Percentiles rank a stretch among this genome's conserved stretches.
phyloP scores from a whole-genome alignment of 2,888 invertebrate genomes.

The Diabrotica balteata region DNA sequence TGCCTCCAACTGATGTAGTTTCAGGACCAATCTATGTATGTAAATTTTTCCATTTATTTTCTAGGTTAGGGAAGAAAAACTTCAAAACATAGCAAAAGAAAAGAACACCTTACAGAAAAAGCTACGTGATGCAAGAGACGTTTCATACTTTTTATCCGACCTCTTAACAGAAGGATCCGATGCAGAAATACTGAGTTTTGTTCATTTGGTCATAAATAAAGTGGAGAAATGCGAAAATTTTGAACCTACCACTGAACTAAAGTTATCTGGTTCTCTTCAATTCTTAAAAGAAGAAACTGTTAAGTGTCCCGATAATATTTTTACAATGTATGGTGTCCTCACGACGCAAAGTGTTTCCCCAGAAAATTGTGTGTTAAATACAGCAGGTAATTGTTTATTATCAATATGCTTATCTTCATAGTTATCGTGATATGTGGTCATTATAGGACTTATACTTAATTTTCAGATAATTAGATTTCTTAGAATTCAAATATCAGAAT shows the following conservation, averaged over 20 bases:
- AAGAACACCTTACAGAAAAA: slow-evolving; percentile 63
- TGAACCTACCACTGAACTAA: slow-evolving; percentile 59
- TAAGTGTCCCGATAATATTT: slow-evolving; percentile 56
- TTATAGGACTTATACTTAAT: too few relatives aligned
- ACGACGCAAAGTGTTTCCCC: slow-evolving; percentile 72
- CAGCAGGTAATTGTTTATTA: slow-evolving; percentile 60
- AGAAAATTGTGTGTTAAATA: slow-evolving; percentile 65
- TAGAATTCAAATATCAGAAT: too few relatives aligned
- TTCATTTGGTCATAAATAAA: slow-evolving; percentile 70
- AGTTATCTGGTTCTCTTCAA: slow-evolving; percentile 62
- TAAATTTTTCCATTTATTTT: too few relatives aligned
- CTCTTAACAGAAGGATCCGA: slow-evolving; percentile 70
- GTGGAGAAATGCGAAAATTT: slow-evolving; percentile 70
- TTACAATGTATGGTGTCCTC: slow-evolving; percentile 66
- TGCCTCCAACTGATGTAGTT: too few relatives aligned
- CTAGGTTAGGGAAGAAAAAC: slow-evolving; percentile 52
- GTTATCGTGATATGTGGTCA: too few relatives aligned
- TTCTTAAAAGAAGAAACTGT: slow-evolving; percentile 66
- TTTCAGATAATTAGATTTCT: too few relatives aligned
- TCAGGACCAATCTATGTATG: too few relatives aligned
- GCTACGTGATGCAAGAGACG: slow-evolving; percentile 66
- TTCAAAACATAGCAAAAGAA: slow-evolving; percentile 59
- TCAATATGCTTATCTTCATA: too few relatives aligned
- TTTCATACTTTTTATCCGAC: slow-evolving; percentile 69
- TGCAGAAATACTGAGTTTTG: slow-evolving; percentile 74